Evolutionary conservation across 2,113 vertebrate species (phyloP).

Genomic region (Prionailurus viverrinus): DNA sequence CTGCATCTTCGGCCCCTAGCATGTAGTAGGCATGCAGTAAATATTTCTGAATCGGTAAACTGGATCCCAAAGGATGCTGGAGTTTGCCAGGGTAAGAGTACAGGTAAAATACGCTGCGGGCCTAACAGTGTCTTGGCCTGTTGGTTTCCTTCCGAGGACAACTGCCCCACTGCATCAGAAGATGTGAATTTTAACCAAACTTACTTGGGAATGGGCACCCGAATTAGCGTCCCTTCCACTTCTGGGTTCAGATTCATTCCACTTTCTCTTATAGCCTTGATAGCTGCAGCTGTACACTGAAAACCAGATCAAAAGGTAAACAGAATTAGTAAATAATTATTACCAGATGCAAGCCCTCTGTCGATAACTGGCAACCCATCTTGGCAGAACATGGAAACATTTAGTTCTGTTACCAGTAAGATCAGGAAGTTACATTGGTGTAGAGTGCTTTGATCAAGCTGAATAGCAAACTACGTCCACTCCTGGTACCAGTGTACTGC

Average conservation of each 20-base stretch:
- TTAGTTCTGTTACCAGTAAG: conserved; percentile 91
- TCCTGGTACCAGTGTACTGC: conserved; percentile 78
- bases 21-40: not conserved
- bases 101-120: not conserved
- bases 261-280: conserved; percentile 94
- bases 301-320: conserved; percentile 90
- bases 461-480: conserved; percentile 87
- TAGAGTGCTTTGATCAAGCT: conserved; percentile 91
- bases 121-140: not conserved
- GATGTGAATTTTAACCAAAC: conserved; percentile 76
- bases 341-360: conserved; percentile 90
- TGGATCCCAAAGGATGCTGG: not conserved
- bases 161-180: not conserved
- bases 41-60: conserved; percentile 1
- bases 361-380: conserved; percentile 90
- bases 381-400: conserved; percentile 93
- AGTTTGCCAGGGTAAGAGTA: not conserved
- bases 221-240: conserved; percentile 95
- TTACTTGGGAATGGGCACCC: conserved; percentile 97
- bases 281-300: conserved; percentile 94
- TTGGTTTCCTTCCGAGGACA: conserved; percentile 52
- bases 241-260: conserved; percentile 99
- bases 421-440: conserved; percentile 91
- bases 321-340: conserved; percentile 93
- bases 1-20: not conserved